These are phyloP conservation scores for Eudyptes chrysolophus DNA, from an alignment of 2,113 vertebrate species.

Conservation along the genomic window DNA sequence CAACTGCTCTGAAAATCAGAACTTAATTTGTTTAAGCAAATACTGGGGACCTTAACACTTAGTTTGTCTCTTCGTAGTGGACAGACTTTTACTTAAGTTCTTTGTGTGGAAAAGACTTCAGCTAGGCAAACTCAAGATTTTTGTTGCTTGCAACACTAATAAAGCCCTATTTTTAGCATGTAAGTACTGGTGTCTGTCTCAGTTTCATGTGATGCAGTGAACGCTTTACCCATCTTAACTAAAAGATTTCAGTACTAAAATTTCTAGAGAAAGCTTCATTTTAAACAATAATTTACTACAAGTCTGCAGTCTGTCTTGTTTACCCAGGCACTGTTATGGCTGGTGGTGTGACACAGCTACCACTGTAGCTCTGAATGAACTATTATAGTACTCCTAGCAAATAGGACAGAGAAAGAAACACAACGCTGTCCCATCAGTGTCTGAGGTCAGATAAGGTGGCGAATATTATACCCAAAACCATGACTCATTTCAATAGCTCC, in stretches of 20 bases:
- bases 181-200: neutral
- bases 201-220: neutral
- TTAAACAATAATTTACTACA: neutral
- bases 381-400: fast-evolving
- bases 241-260: neutral
- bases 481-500: neutral
- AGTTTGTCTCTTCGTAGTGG: neutral
- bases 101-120: neutral
- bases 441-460: neutral
- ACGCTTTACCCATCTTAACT: neutral
- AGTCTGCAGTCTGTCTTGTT: neutral
- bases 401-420: neutral
- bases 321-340: neutral
- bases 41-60: neutral
- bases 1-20: neutral
- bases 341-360: neutral
- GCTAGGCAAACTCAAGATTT: neutral
- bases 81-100: neutral
- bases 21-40: neutral
- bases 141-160: neutral
- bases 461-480: neutral
- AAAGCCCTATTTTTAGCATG: neutral
- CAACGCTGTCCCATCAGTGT: fast-evolving
- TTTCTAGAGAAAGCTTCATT: neutral
- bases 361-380: neutral